Evolutionary conservation across 2,888 invertebrate species (phyloP), one percentile per base, ranked within the genome.

Genomic region (Desoria tigrina): DNA sequence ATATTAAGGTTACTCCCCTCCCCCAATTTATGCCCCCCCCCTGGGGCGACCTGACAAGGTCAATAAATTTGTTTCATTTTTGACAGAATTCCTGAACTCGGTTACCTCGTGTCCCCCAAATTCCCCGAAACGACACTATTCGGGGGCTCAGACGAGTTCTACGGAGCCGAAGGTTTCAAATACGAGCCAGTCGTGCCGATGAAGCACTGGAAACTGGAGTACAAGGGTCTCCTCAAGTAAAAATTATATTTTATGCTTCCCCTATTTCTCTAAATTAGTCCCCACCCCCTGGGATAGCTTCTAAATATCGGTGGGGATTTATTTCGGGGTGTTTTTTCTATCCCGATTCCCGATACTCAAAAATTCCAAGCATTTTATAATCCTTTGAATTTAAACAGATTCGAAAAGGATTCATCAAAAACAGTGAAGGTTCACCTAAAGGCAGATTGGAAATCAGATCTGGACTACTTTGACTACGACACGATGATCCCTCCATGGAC

Each of bases 401-500:
- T 80, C 62, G 82, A 84, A 71, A 80, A 81, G 42, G 81, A 84
- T 24, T 82, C 83, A 0, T 49, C 63, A 0, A 82, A 83, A 69
- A 50, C 81, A 1, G 82, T 86, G 1, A 78, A 86, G 2, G 86
- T 89, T 2, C 83, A 84, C 11, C 83, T 90, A 78, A 81, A 84
- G 61, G 84, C 87, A 0, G 83, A 84, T 54, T 76, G 74, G 74
- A 76, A 74, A 78, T 4, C 88, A 0, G 83, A 84, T 23, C 82
- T 85, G 32, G 82, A 82, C 0, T 84, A 85, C 78, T 91, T 90
- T 79, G 87, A 90, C 77, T 91, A 86, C 77, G 90, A 91, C 78
- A 84, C 85, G 0, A 88, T 90, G 73, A 81, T 90, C 51, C 83
- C 88, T 72, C 84, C 86, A 0, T 81, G 84, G 1, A 81, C 86